Evolutionary conservation across 2,113 vertebrate genomes (phyloP), one percentile per base, ranked within the genome.

Genomic region (Urocolius indicus): DNA sequence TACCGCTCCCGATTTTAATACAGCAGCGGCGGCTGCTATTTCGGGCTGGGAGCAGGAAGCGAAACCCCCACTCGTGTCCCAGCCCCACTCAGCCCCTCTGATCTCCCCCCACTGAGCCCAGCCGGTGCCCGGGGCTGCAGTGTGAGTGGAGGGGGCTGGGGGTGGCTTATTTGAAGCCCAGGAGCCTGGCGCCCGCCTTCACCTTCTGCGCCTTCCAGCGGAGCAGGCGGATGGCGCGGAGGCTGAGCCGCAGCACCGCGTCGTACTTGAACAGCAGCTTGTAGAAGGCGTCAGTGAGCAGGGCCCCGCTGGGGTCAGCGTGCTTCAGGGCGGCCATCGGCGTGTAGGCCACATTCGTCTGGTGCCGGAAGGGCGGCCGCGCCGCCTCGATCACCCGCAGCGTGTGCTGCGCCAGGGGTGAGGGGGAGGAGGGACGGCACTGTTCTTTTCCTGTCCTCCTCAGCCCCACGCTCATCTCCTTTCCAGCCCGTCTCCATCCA

Each of bases 291-390:
- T 72, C 54, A 86, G 96, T 86, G 48, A 93, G 19, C 45, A 96
- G 89, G 76, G 86, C 54, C 1, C 96, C 96, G 67, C 91, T 92
- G 94, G 96, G 96, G 91, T 96, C 96, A 9, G 96, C 96, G 45
- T 90, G 93, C 34, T 95, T 95, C 75, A 96, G 94, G 1, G 94
- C 96, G 1, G 96, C 86, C 96, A 96, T 63, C 7, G 96, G 96
- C 0, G 94, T 90, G 96, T 92, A 96, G 1, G 89, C 96, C 16
- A 3, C 89, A 49, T 95, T 95, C 32, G 96, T 96, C 59, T 79
- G 94, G 75, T 96, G 96, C 54, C 96, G 94, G 96, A 96, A 96
- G 13, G 96, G 96, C 3, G 96, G 96, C 59, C 23, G 75, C 3
- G 63, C 45, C 0, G 93, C 93, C 76, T 94, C 93, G 49, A 95